phyloP scores from a whole-genome alignment of 2,797 vertebrate species.

The Sebastes reedi region DNA sequence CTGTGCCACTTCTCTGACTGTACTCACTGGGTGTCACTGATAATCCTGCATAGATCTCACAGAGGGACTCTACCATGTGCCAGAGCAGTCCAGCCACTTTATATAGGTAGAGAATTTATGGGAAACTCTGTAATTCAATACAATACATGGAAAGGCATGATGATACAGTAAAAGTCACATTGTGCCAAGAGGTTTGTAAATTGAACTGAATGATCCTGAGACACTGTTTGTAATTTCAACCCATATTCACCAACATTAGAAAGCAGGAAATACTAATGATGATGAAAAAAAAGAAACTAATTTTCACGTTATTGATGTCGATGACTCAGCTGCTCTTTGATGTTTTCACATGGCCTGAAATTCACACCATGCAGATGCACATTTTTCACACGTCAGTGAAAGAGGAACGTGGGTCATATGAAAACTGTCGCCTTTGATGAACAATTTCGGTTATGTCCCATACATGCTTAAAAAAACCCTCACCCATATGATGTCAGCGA shows the following conservation, averaged over 20 bases:
- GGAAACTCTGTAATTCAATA: not conserved
- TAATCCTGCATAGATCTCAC: not conserved
- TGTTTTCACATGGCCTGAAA: conserved; percentile 28
- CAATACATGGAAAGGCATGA: not conserved
- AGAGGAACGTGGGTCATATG: conserved; percentile 45
- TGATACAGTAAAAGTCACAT: not conserved
- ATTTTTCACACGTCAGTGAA: conserved; percentile 31
- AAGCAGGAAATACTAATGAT: not conserved
- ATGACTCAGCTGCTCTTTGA: conserved; percentile 25
- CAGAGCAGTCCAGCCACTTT: not conserved
- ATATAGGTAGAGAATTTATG: not conserved
- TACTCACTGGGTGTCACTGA: not conserved
- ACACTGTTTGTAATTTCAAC: not conserved
- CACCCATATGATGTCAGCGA: not conserved
- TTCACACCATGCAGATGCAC: conserved; percentile 1
- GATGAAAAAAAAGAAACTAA: not conserved
- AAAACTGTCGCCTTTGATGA: not conserved
- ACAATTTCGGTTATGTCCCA: not conserved
- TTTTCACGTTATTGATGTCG: not conserved
- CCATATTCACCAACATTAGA: not conserved
- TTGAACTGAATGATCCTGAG: not conserved
- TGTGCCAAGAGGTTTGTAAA: not conserved
- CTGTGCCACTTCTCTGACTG: not conserved
- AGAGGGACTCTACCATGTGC: not conserved
- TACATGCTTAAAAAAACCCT: not conserved